Base-by-base conservation (phyloP, 1,140 invertebrate species). In the Eriocheir sinensis region DNA sequence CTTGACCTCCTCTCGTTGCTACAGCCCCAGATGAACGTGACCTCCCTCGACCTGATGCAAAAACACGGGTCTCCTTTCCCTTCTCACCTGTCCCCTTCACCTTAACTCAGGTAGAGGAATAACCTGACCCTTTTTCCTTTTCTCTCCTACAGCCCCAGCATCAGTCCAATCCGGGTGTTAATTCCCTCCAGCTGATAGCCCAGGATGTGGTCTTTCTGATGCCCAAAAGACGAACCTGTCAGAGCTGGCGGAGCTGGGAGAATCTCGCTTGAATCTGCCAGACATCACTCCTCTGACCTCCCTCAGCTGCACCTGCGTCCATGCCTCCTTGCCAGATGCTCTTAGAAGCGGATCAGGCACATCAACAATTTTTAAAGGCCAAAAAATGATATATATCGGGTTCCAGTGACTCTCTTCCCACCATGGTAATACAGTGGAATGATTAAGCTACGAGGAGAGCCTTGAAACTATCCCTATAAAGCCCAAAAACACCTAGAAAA, bases 221-320 rank as follows among this genome's bases (percentile, higher is more conserved):
- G 3, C 34, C 15, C 17, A 40, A 36, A n/a, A 93, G 30, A 93
- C 94, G 89, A 38, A 95, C 95, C 95, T 95, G 94, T 95, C 95
- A 86, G 95, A 95, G 92, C 95, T 95, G 72, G 95, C 95, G 80
- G 95, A 95, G 86, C 95, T 95, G 41, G 95, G 95, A 91, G 95
- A 94, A 93, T 95, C 95, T 90, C 93, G 94, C 86, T 95, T 95
- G 92, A 95, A 95, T 93, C 94, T 95, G 83, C 95, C 95, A 93
- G 95, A 95, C 95, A 95, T 95, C 90, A 86, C 95, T 83, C 83
- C 95, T 34, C 15, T 40, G 17, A 91, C 12, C 21, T 91, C 53
- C 15, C n/a, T 38, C 89, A 90, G 93, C 95, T 91, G 89, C 92
- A 93, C 92, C 91, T 95, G 92, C 92, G 92, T 94, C 95, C 92